A percentile compares a stretch with the other conserved stretches of the same genome.
Conservation (phyloP, 2,888 invertebrate species). For the Lamellibrachia satsuma region DNA sequence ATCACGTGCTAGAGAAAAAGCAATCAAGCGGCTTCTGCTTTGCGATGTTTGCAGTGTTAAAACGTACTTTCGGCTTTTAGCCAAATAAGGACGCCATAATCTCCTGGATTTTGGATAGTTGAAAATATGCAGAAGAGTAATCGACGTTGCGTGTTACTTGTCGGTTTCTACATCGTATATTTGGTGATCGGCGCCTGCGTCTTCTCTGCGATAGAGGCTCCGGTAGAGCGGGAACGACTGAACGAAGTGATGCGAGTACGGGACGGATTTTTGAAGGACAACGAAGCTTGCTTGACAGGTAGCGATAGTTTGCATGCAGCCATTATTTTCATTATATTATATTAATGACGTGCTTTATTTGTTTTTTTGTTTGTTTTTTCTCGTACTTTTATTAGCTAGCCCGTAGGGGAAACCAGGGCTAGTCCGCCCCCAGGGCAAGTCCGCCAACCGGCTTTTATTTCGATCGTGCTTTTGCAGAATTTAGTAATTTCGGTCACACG, state of each 20-base stretch:
- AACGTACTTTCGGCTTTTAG: not conserved
- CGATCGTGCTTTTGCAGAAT: too few relatives aligned
- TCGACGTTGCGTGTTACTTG: constrained; percentile 39
- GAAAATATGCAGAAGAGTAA: not conserved
- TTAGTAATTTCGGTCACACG: too few relatives aligned
- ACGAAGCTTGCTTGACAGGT: constrained; percentile 75
- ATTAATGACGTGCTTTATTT: not conserved
- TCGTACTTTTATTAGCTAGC: not conserved
- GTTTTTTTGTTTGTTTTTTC: not conserved
- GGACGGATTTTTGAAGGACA: constrained; percentile 72
- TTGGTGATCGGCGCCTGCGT: constrained; percentile 79
- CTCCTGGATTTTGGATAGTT: not conserved
- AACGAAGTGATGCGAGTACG: constrained; percentile 71
- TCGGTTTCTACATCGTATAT: constrained; percentile 71
- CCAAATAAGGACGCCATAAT: not conserved
- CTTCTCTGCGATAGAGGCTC: constrained; percentile 82
- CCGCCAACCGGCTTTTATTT: too few relatives aligned
- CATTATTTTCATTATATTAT: not conserved
- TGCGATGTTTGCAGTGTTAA: constrained; percentile 14
- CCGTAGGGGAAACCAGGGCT: too few relatives aligned
- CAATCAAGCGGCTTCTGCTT: constrained; percentile 23
- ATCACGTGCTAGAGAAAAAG: constrained; percentile 23
- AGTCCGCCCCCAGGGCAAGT: too few relatives aligned
- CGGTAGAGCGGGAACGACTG: constrained; percentile 73
- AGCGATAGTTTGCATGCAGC: constrained; percentile 45